Evolutionary conservation across 2,888 invertebrate genomes (phyloP).

Genomic region (Spodoptera littoralis): DNA sequence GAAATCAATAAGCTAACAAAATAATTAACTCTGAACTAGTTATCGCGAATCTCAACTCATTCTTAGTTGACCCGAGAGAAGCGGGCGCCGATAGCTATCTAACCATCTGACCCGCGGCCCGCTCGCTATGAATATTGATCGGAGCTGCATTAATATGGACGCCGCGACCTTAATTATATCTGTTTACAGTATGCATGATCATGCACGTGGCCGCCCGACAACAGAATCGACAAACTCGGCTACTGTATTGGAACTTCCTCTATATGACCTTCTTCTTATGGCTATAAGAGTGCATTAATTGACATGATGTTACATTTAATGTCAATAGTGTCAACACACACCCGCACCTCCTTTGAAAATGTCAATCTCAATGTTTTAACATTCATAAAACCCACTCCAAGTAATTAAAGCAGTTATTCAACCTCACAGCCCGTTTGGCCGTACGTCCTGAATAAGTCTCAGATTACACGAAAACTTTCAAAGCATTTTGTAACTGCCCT

Average conservation of each 20-base stretch:
- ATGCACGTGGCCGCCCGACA: conserved; percentile 63
- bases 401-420: conserved; percentile 52
- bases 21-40: conserved; percentile 57
- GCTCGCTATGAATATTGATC: conserved; percentile 76
- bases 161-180: conserved; percentile 78
- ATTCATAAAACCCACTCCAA: conserved; percentile 34
- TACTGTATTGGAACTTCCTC: conserved; percentile 52
- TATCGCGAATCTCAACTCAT: conserved; percentile 60
- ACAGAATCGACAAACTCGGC: conserved; percentile 46
- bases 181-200: conserved; percentile 75
- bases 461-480: conserved; percentile 59
- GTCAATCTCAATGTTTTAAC: conserved; percentile 36
- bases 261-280: conserved; percentile 42
- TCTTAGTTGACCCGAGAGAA: conserved; percentile 55
- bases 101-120: conserved; percentile 71
- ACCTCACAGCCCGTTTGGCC: conserved; percentile 31
- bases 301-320: conserved; percentile 4
- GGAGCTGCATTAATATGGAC: conserved; percentile 71
- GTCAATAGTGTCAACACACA: conserved; percentile 1
- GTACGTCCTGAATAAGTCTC: conserved; percentile 57
- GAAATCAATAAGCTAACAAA: conserved; percentile 43
- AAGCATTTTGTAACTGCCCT: conserved; percentile 63
- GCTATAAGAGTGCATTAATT: conserved; percentile 24
- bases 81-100: conserved; percentile 65
- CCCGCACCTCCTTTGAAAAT: conserved; percentile 33